Evolutionary conservation across 2,888 invertebrate genomes (phyloP).

Genomic region (Apamea sordens): DNA sequence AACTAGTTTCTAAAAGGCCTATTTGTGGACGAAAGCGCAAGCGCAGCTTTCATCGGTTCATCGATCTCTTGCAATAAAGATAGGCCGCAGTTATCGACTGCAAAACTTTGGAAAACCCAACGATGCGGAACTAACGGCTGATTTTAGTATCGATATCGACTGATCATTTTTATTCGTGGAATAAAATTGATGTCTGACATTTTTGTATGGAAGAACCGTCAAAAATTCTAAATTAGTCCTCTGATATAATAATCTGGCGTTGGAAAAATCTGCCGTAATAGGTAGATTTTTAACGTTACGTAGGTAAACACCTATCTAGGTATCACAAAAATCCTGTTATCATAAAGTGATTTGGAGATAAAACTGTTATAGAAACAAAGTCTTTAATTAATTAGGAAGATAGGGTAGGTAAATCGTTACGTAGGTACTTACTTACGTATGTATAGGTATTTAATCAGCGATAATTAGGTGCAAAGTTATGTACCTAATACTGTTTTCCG

Average conservation of each 20-base stretch:
- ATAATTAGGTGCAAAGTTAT: not conserved
- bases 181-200: too few species aligned
- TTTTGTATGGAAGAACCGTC: too few species aligned
- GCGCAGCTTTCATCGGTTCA: slow-evolving; percentile 8
- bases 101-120: not conserved
- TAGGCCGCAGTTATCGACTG: not conserved
- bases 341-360: slow-evolving; percentile 30
- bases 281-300: not conserved
- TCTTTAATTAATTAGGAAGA: slow-evolving; percentile 1
- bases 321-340: slow-evolving; percentile 30
- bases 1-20: not conserved
- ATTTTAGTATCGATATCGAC: too few species aligned
- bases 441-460: slow-evolving; percentile 6
- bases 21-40: not conserved
- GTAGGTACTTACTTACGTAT: not conserved
- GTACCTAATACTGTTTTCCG: not conserved
- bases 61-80: slow-evolving; percentile 16
- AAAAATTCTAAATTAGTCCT: too few species aligned
- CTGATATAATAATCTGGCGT: too few species aligned
- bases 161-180: too few species aligned
- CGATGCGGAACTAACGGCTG: not conserved
- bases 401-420: not conserved
- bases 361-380: slow-evolving; percentile 18
- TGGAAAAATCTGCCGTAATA: not conserved
- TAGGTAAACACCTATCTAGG: not conserved